Evolutionary conservation across 2,797 vertebrate genomes (phyloP).

Genomic region (Pipistrellus pygmaeus): DNA sequence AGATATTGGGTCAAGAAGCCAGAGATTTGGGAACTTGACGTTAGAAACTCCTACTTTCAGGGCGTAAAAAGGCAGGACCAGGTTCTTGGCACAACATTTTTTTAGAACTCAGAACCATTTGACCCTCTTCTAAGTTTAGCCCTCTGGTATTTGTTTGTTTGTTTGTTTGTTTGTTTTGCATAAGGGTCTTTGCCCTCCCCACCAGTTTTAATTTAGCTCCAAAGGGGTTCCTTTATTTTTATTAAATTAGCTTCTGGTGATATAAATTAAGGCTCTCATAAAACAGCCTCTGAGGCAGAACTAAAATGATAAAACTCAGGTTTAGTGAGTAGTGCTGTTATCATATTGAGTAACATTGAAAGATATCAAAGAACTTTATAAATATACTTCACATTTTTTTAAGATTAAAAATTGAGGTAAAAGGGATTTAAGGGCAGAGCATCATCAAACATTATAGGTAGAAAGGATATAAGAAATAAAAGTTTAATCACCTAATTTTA

Average conservation of each 20-base stretch:
- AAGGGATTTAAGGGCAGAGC: conserved; percentile 25
- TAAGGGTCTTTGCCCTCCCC: background rate
- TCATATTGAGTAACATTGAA: conserved; percentile 64
- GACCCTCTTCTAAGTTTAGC: background rate
- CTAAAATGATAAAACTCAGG: conserved; percentile 72
- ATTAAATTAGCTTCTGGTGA: conserved; percentile 69
- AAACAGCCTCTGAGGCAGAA: conserved; percentile 72
- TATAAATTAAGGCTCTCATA: conserved; percentile 77
- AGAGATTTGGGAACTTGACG: background rate
- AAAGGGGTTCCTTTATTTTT: conserved; percentile 62
- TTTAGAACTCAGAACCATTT: conserved; percentile 36
- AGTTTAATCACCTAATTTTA: background rate
- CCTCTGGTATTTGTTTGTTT: background rate
- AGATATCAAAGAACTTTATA: conserved; percentile 57
- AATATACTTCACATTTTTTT: conserved; percentile 62
- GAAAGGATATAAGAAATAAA: conserved; percentile 36
- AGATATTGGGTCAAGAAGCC: background rate
- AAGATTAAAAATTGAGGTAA: conserved; percentile 50
- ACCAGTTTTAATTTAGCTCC: conserved; percentile 68
- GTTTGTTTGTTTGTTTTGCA: background rate
- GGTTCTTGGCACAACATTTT: background rate
- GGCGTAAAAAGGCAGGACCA: background rate
- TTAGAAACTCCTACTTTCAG: background rate
- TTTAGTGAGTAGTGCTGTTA: conserved; percentile 61
- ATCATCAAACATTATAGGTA: conserved; percentile 21